Conservation (phyloP, 2,113 vertebrate species). For the Solea senegalensis region DNA sequence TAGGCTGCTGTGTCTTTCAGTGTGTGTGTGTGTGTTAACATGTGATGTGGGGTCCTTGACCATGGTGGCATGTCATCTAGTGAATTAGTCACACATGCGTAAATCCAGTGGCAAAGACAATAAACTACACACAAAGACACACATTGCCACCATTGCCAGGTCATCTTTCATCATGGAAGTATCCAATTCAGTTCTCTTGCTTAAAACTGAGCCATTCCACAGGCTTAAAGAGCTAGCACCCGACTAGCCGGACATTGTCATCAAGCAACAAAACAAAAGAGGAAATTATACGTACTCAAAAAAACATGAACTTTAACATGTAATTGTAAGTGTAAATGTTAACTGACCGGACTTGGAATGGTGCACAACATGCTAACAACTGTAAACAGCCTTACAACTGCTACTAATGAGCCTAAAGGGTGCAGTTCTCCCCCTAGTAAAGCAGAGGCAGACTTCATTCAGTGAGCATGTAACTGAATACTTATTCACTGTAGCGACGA, state of each 20-base stretch:
- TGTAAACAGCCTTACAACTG: no score
- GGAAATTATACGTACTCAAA: no score
- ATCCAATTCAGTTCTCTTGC: no score
- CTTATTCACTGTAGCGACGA: not conserved
- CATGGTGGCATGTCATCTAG: slow-evolving; percentile 52
- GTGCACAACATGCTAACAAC: no score
- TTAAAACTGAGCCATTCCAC: no score
- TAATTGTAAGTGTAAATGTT: no score
- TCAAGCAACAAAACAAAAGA: no score
- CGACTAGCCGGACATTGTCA: no score
- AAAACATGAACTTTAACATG: no score
- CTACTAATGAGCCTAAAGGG: no score
- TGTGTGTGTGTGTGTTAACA: not conserved
- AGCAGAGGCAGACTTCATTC: slow-evolving; percentile 10
- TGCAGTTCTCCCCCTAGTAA: not conserved
- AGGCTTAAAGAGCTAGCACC: no score
- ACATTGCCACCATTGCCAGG: slow-evolving; percentile 13
- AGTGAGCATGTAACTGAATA: slow-evolving; percentile 3
- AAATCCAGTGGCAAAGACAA: slow-evolving; percentile 38
- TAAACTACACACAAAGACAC: slow-evolving; percentile 34
- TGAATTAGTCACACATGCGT: slow-evolving; percentile 56
- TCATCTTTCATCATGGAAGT: not conserved
- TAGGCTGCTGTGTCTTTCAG: not conserved
- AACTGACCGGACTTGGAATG: no score
- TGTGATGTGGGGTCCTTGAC: slow-evolving; percentile 49